These are phyloP conservation scores for Leucophora obtusa DNA, from an alignment of 2,888 invertebrate species.

Conservation along the genomic window DNA sequence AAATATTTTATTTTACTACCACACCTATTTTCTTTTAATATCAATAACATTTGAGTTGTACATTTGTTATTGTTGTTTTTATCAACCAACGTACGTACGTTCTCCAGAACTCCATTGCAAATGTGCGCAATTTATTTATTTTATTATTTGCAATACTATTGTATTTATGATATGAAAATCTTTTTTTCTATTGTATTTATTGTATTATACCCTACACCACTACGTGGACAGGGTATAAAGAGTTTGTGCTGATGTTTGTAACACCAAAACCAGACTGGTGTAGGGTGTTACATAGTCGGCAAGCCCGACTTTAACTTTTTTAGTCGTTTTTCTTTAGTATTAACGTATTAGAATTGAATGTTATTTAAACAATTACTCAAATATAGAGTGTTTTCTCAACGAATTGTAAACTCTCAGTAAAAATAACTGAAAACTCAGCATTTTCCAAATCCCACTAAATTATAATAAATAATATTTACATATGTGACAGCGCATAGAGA, in stretches of 20 bases:
- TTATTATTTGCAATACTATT: background rate
- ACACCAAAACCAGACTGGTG: too few species aligned
- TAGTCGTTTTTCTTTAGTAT: background rate
- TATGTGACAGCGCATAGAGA: too few species aligned
- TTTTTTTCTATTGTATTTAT: background rate
- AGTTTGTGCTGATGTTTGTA: too few species aligned
- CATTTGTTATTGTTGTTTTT: slow-evolving; percentile 4
- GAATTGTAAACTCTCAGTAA: too few species aligned
- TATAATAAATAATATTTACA: too few species aligned
- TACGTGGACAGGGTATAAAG: too few species aligned
- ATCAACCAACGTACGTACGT: slow-evolving; percentile 23
- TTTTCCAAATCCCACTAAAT: too few species aligned
- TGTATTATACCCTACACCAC: too few species aligned
- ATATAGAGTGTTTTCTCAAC: too few species aligned
- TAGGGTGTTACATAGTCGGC: too few species aligned
- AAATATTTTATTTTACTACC: slow-evolving; percentile 22
- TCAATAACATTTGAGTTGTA: slow-evolving; percentile 16
- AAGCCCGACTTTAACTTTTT: too few species aligned
- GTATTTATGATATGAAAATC: background rate
- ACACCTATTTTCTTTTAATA: slow-evolving; percentile 25
- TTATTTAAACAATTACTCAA: background rate
- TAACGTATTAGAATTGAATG: background rate
- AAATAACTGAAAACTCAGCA: too few species aligned
- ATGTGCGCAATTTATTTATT: slow-evolving; percentile 10
- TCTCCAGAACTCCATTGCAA: slow-evolving; percentile 23